These are phyloP conservation scores for Papilio polyxenes DNA, from an alignment of 1,140 invertebrate genomes.

Conservation along the genomic window DNA sequence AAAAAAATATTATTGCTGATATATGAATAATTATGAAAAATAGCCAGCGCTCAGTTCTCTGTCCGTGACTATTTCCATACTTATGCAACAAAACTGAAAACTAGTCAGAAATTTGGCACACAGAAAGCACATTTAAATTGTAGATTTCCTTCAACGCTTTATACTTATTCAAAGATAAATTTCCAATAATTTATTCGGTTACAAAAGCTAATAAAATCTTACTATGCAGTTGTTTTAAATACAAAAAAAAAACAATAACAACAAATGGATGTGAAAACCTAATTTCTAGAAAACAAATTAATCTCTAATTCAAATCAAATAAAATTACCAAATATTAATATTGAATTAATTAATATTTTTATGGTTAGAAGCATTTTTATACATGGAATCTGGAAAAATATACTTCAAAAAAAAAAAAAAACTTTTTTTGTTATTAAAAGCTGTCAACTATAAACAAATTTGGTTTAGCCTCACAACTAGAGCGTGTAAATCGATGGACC, in stretches of 20 bases:
- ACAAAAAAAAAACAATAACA: no score
- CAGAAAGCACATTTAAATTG: slow-evolving; percentile 9
- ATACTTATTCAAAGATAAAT: neutral
- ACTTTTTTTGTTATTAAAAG: neutral
- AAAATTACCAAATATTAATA: no score
- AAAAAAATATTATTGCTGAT: neutral
- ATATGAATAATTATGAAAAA: slow-evolving; percentile 11
- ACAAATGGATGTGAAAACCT: no score
- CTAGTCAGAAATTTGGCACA: neutral
- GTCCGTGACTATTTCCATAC: neutral
- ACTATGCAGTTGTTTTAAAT: no score
- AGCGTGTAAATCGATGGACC: slow-evolving; percentile 2
- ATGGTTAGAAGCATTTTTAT: neutral
- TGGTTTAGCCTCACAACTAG: slow-evolving; percentile 11
- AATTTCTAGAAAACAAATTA: no score
- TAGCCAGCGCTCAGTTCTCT: neutral
- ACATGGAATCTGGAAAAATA: neutral
- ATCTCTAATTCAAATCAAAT: no score
- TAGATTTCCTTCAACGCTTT: neutral
- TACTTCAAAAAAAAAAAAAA: neutral
- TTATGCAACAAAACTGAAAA: neutral
- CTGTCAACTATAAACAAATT: slow-evolving; percentile 12
- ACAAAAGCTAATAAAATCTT: neutral
- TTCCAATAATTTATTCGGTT: neutral
- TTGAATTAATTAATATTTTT: neutral